Evolutionary conservation across 2,113 vertebrate species (phyloP).

Genomic region (Gallinago paraguaiae): DNA sequence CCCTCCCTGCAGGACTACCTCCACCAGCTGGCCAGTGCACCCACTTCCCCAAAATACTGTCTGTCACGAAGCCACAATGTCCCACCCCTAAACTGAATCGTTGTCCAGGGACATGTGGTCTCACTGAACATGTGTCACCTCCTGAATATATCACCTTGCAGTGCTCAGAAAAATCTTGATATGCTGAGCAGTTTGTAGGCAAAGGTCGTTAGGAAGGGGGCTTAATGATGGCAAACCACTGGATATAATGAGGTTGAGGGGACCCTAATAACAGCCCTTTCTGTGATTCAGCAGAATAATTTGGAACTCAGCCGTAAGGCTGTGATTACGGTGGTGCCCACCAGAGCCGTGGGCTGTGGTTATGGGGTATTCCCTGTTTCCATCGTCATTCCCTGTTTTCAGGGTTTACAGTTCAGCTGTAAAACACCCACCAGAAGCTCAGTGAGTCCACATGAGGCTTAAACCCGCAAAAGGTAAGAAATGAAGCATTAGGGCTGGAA

Average conservation of each 20-base stretch:
- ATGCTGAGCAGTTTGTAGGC: neutral
- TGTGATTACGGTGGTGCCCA: neutral
- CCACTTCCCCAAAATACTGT: no score
- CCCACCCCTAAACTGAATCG: neutral
- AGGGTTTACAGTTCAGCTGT: neutral
- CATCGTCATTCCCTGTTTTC: neutral
- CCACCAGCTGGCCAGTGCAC: no score
- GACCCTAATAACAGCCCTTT: neutral
- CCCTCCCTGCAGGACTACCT: no score
- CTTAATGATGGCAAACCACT: neutral
- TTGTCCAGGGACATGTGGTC: neutral
- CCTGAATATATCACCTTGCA: neutral
- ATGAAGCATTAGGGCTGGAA: neutral
- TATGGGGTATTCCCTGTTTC: neutral
- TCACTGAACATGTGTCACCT: neutral
- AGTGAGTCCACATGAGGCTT: neutral
- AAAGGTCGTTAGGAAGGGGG: neutral
- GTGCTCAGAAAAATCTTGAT: conserved; percentile 1
- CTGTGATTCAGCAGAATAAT: conserved; percentile 34
- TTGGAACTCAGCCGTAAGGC: conserved; percentile 13
- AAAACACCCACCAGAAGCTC: neutral
- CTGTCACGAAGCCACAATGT: no score
- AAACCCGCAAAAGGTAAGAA: neutral
- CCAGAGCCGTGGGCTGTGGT: neutral
- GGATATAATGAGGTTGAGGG: neutral